These are phyloP conservation scores for Conus ventricosus DNA, from an alignment of 1,140 invertebrate species.

Conservation along the genomic window DNA sequence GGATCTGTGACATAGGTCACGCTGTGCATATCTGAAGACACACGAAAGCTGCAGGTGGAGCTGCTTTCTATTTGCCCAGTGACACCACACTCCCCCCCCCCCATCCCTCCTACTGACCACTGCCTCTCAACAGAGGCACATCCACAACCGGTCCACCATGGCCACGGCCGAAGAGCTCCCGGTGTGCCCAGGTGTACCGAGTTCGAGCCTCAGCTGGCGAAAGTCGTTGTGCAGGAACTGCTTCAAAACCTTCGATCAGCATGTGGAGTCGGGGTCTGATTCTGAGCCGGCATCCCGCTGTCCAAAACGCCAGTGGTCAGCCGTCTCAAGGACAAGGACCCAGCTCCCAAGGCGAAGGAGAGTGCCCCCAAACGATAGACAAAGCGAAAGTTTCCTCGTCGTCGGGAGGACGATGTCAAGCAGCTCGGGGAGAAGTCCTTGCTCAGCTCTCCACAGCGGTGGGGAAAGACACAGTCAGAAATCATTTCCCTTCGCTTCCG, in stretches of 20 bases:
- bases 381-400: background rate
- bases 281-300: background rate
- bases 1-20: too few relatives aligned
- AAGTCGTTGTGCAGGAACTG: slow-evolving; percentile 72
- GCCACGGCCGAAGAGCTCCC: background rate
- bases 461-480: background rate
- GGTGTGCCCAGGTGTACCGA: slow-evolving; percentile 61
- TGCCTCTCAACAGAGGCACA: background rate
- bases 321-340: background rate
- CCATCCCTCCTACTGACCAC: background rate
- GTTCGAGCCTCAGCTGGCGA: slow-evolving; percentile 72
- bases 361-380: background rate
- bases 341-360: slow-evolving; percentile 7
- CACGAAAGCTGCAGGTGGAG: too few relatives aligned
- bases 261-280: slow-evolving; percentile 37
- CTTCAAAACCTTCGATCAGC: slow-evolving; percentile 67
- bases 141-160: background rate
- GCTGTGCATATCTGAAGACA: too few relatives aligned
- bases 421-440: background rate
- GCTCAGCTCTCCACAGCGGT: background rate
- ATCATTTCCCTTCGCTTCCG: background rate
- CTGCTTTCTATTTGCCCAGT: too few relatives aligned
- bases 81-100: background rate
- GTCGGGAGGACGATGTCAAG: background rate
- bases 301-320: background rate